A percentile compares a stretch with the other conserved stretches of the same genome.
These are phyloP conservation scores for Onychostruthus taczanowskii DNA, from an alignment of 2,113 vertebrate species.

Conservation along the genomic window DNA sequence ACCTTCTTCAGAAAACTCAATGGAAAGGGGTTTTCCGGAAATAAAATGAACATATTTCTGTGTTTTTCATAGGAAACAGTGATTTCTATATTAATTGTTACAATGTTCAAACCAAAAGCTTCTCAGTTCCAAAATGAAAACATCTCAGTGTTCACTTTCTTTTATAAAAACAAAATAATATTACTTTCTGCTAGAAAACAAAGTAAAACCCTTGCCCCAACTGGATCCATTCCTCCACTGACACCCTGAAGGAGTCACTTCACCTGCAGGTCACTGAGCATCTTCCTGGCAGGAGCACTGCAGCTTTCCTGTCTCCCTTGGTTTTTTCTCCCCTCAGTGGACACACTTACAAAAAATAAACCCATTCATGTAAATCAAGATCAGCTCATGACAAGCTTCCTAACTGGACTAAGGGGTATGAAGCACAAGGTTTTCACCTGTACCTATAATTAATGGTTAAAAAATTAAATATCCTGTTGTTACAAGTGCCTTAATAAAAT, in stretches of 20 bases:
- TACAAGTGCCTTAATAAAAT: background rate
- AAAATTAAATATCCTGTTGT: background rate
- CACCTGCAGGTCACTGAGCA: background rate
- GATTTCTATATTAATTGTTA: background rate
- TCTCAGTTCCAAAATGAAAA: background rate
- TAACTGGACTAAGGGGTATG: background rate
- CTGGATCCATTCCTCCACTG: background rate
- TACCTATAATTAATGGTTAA: background rate
- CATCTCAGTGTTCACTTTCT: background rate
- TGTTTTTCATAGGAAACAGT: background rate
- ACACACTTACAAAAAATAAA: slow-evolving; percentile 37
- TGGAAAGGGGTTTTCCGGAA: background rate
- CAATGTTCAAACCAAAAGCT: background rate
- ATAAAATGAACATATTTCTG: background rate
- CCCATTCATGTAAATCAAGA: background rate
- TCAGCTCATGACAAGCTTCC: background rate
- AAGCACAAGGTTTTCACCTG: background rate
- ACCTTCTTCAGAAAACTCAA: background rate
- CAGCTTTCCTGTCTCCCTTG: background rate
- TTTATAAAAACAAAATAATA: background rate
- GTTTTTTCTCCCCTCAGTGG: background rate
- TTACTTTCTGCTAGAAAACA: background rate
- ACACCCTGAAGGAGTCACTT: background rate
- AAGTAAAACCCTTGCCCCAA: background rate
- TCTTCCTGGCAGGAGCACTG: background rate